Percentiles rank a stretch among this genome's conserved stretches.
phyloP scores from a whole-genome alignment of 2,113 vertebrate genomes.

The Indicator maculatus region DNA sequence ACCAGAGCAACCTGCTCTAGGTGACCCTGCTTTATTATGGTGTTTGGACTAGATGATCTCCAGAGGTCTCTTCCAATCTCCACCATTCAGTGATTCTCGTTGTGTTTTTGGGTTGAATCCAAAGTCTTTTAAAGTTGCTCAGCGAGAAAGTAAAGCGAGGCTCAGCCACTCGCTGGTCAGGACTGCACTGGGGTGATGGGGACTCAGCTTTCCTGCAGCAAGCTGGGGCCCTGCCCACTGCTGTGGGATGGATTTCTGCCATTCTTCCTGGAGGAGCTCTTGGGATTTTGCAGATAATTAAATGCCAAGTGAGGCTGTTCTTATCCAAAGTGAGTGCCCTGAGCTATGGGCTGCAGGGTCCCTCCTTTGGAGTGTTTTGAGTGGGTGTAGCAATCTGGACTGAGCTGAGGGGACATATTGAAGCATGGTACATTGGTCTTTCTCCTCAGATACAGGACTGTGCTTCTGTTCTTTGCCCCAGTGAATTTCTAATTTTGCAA shows the following conservation, averaged over 20 bases:
- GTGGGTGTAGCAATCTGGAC: rapidly evolving
- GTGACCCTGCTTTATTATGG: no score
- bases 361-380: not conserved
- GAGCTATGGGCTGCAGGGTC: not conserved
- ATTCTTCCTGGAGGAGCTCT: not conserved
- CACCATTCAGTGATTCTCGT: not conserved
- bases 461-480: not conserved
- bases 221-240: not conserved
- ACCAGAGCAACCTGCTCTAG: no score
- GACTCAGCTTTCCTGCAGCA: not conserved
- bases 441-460: not conserved
- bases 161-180: rapidly evolving
- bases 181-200: rapidly evolving
- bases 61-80: no score
- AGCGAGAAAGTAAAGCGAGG: not conserved
- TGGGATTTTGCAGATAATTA: not conserved
- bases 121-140: not conserved
- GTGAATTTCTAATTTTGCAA: not conserved
- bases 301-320: not conserved
- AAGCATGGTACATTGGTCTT: not conserved
- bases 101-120: not conserved
- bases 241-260: not conserved
- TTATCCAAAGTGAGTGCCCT: not conserved
- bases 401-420: not conserved
- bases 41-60: no score